phyloP scores from a whole-genome alignment of 2,797 vertebrate species.

The Pogoniulus pusillus region DNA sequence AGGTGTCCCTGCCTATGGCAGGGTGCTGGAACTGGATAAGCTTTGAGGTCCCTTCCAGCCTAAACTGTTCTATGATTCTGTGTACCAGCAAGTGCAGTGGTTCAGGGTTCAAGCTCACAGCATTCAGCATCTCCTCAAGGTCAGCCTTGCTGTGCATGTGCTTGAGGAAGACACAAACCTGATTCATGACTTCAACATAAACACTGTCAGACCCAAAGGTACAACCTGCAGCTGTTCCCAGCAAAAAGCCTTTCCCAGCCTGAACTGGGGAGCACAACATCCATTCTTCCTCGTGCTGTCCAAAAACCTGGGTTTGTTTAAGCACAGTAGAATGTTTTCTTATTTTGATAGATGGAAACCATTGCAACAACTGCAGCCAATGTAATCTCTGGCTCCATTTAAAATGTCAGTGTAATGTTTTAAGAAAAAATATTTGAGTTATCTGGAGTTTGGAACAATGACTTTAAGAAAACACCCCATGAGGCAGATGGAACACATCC shows the following conservation, averaged over 20 bases:
- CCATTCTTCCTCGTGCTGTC: not conserved
- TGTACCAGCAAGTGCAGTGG: rapidly evolving
- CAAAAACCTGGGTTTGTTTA: not conserved
- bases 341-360: not conserved
- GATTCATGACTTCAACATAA: not conserved
- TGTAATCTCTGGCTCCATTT: not conserved
- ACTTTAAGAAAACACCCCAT: not conserved
- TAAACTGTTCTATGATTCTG: no score
- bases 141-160: not conserved
- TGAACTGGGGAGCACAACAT: not conserved
- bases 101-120: not conserved
- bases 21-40: no score
- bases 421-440: constrained; percentile 29
- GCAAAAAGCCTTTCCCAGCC: not conserved
- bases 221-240: not conserved
- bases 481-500: constrained; percentile 1
- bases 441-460: not conserved
- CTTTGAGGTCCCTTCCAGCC: no score
- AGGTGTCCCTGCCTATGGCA: no score
- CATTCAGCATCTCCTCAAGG: not conserved
- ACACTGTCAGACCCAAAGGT: not conserved
- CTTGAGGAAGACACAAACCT: not conserved
- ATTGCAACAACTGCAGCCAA: not conserved
- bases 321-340: not conserved
- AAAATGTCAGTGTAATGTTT: not conserved